Base-by-base conservation (phyloP, 2,888 invertebrate species). In the Sepiola atlantica region DNA sequence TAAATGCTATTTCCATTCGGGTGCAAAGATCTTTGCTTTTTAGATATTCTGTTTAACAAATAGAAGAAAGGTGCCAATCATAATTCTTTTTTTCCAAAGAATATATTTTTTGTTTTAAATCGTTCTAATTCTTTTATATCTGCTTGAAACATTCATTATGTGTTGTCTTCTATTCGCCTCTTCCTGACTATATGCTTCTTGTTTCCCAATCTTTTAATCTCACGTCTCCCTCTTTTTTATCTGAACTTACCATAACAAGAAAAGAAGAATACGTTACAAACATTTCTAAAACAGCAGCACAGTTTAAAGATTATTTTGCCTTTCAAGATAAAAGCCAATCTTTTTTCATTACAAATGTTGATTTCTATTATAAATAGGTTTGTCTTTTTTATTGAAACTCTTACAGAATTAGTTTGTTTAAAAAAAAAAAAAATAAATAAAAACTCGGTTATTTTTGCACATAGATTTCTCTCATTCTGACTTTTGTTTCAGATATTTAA, bases 191-290 rank as follows among this genome's bases (percentile, higher is more conserved):
- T n/a, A 77, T 77, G 32, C n/a, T 32, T 77, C 24, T 77, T n/a
- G 77, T 77, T 77, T n/a, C 77, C 16, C 16, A 16, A 12, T 77
- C n/a, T 2, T 77, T 77, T 77, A 77, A 77, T 77, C 77, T 77
- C 16, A n/a, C 16, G 32, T 77, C 77, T 77, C 14, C 77, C 32
- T 77, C 77, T n/a, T 77, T 77, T 77, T n/a, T 77, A 77, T n/a
- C n/a, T 77, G 77, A n/a, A 77, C 77, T 77, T 77, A 77, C 77
- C 77, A n/a, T 77, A 77, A 77, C 77, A 32, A 77, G n/a, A 77
- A 21, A n/a, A 61, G 61, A 61, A 77, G n/a, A 77, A 77, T 77
- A n/a, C 77, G n/a, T 77, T 77, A 77, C 14, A 77, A 77, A 32
- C 32, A 77, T 77, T 77, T 77, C 77, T n/a, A n/a, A 77, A 77